A percentile compares a stretch with the other conserved stretches of the same genome.
Evolutionary conservation across 2,888 invertebrate species (phyloP).

Genomic region (Dynastes grantii): DNA sequence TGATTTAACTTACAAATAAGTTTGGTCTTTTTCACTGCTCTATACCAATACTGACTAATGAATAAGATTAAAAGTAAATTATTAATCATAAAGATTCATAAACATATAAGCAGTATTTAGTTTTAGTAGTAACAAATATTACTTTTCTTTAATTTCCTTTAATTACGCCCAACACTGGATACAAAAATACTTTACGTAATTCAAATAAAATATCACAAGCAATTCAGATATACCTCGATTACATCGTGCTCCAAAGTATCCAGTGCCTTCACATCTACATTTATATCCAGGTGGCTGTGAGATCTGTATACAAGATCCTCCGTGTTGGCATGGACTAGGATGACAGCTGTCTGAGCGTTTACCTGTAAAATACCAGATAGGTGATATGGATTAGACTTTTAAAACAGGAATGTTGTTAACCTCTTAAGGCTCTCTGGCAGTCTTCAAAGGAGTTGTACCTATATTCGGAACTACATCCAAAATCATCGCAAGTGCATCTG

Average conservation of each 20-base stretch:
- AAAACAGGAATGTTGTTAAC: conserved; percentile 65
- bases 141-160: too few relatives aligned
- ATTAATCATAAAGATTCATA: too few relatives aligned
- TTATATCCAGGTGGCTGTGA: conserved; percentile 77
- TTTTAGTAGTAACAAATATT: too few relatives aligned
- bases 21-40: too few relatives aligned
- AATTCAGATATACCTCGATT: conserved; percentile 74
- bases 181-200: neutral
- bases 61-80: too few relatives aligned
- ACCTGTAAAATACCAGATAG: conserved; percentile 59
- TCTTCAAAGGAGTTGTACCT: conserved; percentile 76
- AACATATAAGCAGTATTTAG: too few relatives aligned
- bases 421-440: conserved; percentile 77
- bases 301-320: conserved; percentile 80
- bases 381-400: neutral
- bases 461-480: conserved; percentile 79
- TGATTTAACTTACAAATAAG: too few relatives aligned
- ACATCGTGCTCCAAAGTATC: conserved; percentile 81
- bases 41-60: too few relatives aligned
- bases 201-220: too few relatives aligned
- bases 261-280: conserved; percentile 83
- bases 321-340: conserved; percentile 77
- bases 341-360: conserved; percentile 78
- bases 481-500: conserved; percentile 77
- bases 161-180: too few relatives aligned